Evolutionary conservation across 2,113 vertebrate species (phyloP), one percentile per base, ranked within the genome.

Genomic region (Tetraodon nigroviridis): DNA sequence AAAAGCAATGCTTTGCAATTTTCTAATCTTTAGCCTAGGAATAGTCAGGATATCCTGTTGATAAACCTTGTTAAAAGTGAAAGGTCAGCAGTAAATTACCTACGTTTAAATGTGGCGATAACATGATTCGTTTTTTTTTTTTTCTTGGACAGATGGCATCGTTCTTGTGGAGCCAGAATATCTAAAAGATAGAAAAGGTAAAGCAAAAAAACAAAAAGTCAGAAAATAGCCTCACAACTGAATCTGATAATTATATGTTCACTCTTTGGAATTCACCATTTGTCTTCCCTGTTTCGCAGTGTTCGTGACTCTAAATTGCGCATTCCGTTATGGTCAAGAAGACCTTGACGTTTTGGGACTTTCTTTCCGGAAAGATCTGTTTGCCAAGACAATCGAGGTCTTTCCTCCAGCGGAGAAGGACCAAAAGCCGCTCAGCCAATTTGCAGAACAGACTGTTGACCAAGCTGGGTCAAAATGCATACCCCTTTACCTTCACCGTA

Each of bases 361-460:
- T 57, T 94, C 94, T 10, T 96, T 96, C 89, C 87, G 94, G 71
- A 96, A 96, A 89, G 94, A 96, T 58, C 90, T 96, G 4, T 95
- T 94, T 88, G 89, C 93, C 79, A 93, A 92, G 71, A 94, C 93
- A 18, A 94, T 93, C 86, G 93, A 95, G 81, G 85, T 87, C 20
- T 95, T 92, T 63, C 94, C 93, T 17, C 92, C 93, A 0, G 78
- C 86, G 8, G 88, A 91, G 0, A 92, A 92, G 69, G 91, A 92
- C 20, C 78, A 85, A 42, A 92, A 91, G 57, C 82, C 92, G 6
- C 88, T 89, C 77, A 92, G 90, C 56, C 93, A 93, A 12, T 90
- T 90, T 96, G 32, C 94, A 96, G 86, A 93, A 96, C 66, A 78
- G 93, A 32, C 91, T 96, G 64, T 86, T 96, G 75, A 93, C 92